These are phyloP conservation scores for Torymus auratus DNA, from an alignment of 2,888 invertebrate species.

Conservation along the genomic window DNA sequence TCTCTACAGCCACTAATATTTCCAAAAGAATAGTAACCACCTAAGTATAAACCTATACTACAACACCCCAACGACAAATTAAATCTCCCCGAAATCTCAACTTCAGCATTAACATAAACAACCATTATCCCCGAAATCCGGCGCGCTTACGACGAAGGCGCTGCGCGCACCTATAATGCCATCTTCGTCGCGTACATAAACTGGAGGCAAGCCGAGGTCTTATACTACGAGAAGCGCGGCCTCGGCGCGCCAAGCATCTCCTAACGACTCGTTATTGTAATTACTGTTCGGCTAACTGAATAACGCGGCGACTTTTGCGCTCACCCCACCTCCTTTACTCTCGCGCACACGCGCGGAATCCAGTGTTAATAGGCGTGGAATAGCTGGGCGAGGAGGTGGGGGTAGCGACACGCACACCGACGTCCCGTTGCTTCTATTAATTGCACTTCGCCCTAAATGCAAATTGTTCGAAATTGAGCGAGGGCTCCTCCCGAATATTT, in stretches of 20 bases:
- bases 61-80: no score
- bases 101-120: no score
- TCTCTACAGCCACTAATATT: no score
- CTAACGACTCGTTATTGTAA: slow-evolving; percentile 75
- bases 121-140: slow-evolving; percentile 30
- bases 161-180: background rate
- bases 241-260: slow-evolving; percentile 66
- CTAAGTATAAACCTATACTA: no score
- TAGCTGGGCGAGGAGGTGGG: slow-evolving; percentile 63
- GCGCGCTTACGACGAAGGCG: no score
- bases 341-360: slow-evolving; percentile 72
- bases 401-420: slow-evolving; percentile 62
- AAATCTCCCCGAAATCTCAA: no score
- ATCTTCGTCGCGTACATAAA: background rate
- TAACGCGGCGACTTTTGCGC: slow-evolving; percentile 62
- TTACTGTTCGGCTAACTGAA: slow-evolving; percentile 75
- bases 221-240: no score
- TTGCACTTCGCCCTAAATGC: slow-evolving; percentile 77
- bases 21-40: no score
- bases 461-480: slow-evolving; percentile 77
- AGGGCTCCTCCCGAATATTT: slow-evolving; percentile 76
- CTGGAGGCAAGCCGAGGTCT: background rate
- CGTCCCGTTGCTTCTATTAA: slow-evolving; percentile 74
- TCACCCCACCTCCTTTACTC: slow-evolving; percentile 60
- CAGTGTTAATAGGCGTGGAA: slow-evolving; percentile 76